phyloP scores from a whole-genome alignment of 2,113 vertebrate genomes.

The Muscicapa adusta region DNA sequence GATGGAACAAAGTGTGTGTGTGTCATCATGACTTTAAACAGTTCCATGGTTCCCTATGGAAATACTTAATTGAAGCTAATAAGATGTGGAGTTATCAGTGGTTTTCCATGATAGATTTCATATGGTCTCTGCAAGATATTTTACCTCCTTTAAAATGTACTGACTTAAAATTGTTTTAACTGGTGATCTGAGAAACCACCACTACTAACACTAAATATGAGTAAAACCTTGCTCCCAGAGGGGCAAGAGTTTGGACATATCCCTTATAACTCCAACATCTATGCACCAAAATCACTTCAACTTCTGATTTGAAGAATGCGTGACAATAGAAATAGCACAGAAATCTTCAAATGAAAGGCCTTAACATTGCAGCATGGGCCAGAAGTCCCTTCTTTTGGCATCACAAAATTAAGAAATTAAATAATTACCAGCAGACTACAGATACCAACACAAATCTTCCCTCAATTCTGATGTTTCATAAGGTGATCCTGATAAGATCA shows the following conservation, averaged over 20 bases:
- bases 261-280: not conserved
- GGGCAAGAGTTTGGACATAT: not conserved
- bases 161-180: slow-evolving; percentile 45
- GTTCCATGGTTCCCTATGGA: slow-evolving; percentile 73
- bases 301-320: not conserved
- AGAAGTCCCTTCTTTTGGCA: not conserved
- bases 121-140: slow-evolving; percentile 56
- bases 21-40: slow-evolving; percentile 66
- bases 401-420: not conserved
- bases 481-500: not conserved
- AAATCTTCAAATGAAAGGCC: not conserved
- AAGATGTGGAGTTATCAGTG: slow-evolving; percentile 77
- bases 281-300: not conserved
- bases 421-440: not conserved
- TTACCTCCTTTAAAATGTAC: slow-evolving; percentile 61
- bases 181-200: not conserved
- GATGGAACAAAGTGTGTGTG: slow-evolving; percentile 60
- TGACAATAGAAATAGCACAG: not conserved
- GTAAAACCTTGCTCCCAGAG: not conserved
- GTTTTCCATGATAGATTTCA: slow-evolving; percentile 66
- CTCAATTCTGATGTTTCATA: not conserved
- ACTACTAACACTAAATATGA: not conserved
- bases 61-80: slow-evolving; percentile 81
- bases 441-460: not conserved
- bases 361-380: not conserved